Evolutionary conservation across 2,797 vertebrate species (phyloP), one percentile per base, ranked within the genome.

Genomic region (Orestias chungarensis): DNA sequence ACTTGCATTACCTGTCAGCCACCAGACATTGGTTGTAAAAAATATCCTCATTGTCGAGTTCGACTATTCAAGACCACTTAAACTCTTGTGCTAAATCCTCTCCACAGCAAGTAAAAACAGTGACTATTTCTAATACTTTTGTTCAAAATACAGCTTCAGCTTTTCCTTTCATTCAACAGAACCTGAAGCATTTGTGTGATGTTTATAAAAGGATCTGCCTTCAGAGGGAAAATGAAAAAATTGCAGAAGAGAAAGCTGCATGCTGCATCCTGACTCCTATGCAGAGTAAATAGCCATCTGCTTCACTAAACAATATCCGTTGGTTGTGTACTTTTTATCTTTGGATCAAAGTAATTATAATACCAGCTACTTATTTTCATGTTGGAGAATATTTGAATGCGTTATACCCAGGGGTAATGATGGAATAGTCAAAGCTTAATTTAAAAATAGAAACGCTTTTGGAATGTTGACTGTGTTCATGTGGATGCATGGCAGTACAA

Each of bases 1-100:
- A 70, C 55, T 12, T 6, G 2, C 25, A 23, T 73, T 83, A 88
- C 86, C 85, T 74, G 80, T 62, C 59, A 84, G 7, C 0, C 70
- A 38, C 70, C 4, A 75, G 38, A 84, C n/a, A 20, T 33, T 31
- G 23, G 73, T 1, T 61, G 55, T 76, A 1, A 79, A 33, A 20
- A 44, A 65, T 31, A n/a, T 33, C 10, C 1, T 64, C 43, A 86
- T 86, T 1, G 4, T 84, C 7, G 61, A 35, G 17, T 46, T 80
- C 25, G 23, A 27, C 4, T 3, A 66, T 44, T 72, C 40, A 0
- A 35, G 64, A 15, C 0, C 74, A 4, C 35, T 12, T 66, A 17
- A 9, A 42, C 54, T 25, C 1, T 64, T 18, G 42, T 3, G 27
- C 10, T 35, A 9, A 64, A 20, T 29, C 14, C 15, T 42, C 11